phyloP scores from a whole-genome alignment of 2,113 vertebrate species.

The Spilogale gracilis region DNA sequence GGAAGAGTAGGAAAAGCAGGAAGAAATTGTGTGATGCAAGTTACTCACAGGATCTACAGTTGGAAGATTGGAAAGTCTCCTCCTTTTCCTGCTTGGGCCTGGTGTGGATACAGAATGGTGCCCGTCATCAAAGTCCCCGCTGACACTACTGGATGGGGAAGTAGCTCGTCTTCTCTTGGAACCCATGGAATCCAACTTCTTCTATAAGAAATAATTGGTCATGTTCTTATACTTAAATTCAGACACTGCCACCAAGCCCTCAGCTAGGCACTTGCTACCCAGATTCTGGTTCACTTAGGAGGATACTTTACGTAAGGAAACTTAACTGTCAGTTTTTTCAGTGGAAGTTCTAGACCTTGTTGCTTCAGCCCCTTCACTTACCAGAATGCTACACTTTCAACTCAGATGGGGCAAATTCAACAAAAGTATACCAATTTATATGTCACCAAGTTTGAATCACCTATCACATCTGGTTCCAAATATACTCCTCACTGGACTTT shows the following conservation, averaged over 20 bases:
- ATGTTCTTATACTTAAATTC: slow-evolving; percentile 87
- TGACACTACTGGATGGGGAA: slow-evolving; percentile 98
- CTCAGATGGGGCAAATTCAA: slow-evolving; percentile 15
- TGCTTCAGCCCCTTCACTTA: slow-evolving; percentile 26
- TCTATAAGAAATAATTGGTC: slow-evolving; percentile 88
- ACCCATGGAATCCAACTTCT: slow-evolving; percentile 95
- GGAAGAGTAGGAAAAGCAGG: not conserved
- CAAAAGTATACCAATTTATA: not conserved
- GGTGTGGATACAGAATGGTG: slow-evolving; percentile 93
- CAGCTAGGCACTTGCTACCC: slow-evolving; percentile 28
- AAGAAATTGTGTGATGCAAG: not conserved
- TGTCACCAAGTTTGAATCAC: slow-evolving; percentile 38
- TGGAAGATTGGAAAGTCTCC: slow-evolving; percentile 95
- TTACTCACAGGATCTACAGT: slow-evolving; percentile 98
- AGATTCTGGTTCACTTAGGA: slow-evolving; percentile 32
- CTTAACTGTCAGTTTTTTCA: not conserved
- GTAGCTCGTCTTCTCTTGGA: slow-evolving; percentile 98
- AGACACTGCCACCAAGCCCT: slow-evolving; percentile 65
- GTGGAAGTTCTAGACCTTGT: slow-evolving; percentile 1
- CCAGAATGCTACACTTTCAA: slow-evolving; percentile 41
- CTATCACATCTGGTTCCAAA: not conserved
- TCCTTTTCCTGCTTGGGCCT: slow-evolving; percentile 96
- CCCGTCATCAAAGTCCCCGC: slow-evolving; percentile 97
- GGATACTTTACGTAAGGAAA: not conserved
- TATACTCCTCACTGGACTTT: slow-evolving; percentile 6